phyloP scores from a whole-genome alignment of 2,113 vertebrate genomes.

The Coracopsis vasa region DNA sequence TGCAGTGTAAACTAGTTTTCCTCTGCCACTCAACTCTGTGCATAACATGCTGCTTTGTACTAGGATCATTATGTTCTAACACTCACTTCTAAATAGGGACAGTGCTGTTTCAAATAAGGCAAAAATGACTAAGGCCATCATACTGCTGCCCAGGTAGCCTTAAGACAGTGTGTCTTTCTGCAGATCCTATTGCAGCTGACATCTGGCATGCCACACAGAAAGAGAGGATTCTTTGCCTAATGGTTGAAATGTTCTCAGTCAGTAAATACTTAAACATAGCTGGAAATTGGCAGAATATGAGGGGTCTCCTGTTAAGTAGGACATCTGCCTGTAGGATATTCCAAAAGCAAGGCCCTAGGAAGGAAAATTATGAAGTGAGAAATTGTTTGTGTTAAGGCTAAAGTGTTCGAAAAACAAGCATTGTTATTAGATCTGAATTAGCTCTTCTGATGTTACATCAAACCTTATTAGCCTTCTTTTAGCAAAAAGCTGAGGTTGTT shows the following conservation, averaged over 20 bases:
- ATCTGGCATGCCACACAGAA: background rate
- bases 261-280: background rate
- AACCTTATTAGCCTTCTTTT: conserved; percentile 54
- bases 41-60: background rate
- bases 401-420: conserved; percentile 30
- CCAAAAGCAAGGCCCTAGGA: conserved; percentile 11
- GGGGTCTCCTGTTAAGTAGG: conserved; percentile 6
- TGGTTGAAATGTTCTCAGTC: background rate
- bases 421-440: conserved; percentile 62
- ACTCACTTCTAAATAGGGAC: background rate
- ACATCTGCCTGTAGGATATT: conserved; percentile 11
- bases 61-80: background rate
- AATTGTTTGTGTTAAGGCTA: background rate
- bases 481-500: conserved; percentile 58
- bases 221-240: background rate
- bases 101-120: background rate
- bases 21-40: background rate
- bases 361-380: conserved; percentile 28
- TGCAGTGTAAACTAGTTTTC: background rate
- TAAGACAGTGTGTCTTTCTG: background rate
- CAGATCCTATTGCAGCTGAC: background rate
- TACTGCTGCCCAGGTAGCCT: background rate
- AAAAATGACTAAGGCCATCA: background rate
- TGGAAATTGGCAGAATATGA: conserved; percentile 20
- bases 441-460: conserved; percentile 52